phyloP scores from a whole-genome alignment of 2,888 invertebrate species.

The Tolmerus cingulatus region DNA sequence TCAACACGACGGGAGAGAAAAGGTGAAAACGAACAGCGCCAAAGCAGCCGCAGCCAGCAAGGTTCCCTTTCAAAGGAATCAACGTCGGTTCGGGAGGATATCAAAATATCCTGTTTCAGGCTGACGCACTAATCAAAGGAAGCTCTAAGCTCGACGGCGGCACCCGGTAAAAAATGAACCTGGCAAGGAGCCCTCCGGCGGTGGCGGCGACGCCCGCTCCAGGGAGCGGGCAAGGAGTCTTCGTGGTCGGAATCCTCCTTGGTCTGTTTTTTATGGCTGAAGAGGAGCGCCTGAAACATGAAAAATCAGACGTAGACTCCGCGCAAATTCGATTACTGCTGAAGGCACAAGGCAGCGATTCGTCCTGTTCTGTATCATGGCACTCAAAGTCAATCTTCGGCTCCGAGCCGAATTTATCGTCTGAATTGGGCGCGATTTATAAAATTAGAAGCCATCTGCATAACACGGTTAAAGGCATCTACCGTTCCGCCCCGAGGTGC shows the following conservation, averaged over 20 bases:
- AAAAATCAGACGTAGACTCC: constrained; percentile 2
- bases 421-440: not conserved
- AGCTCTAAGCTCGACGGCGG: not conserved
- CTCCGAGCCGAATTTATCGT: not conserved
- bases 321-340: not conserved
- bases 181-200: not conserved
- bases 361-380: not conserved
- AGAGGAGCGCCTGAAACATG: not conserved
- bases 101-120: constrained; percentile 24
- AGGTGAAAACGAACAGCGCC: constrained; percentile 15
- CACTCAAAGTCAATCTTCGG: not conserved
- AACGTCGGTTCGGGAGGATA: constrained; percentile 1
- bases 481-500: not conserved
- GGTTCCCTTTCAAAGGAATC: not conserved
- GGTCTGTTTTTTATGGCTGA: not conserved
- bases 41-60: not conserved
- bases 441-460: not conserved
- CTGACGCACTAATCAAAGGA: constrained; percentile 19
- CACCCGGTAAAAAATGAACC: not conserved
- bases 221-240: not conserved
- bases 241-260: not conserved
- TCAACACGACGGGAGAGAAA: not conserved
- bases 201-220: not conserved
- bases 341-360: not conserved
- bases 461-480: not conserved